Evolutionary conservation across 1,140 invertebrate species (phyloP), one percentile per base, ranked within the genome.

Genomic region (Trachymyrmex septentrionalis): DNA sequence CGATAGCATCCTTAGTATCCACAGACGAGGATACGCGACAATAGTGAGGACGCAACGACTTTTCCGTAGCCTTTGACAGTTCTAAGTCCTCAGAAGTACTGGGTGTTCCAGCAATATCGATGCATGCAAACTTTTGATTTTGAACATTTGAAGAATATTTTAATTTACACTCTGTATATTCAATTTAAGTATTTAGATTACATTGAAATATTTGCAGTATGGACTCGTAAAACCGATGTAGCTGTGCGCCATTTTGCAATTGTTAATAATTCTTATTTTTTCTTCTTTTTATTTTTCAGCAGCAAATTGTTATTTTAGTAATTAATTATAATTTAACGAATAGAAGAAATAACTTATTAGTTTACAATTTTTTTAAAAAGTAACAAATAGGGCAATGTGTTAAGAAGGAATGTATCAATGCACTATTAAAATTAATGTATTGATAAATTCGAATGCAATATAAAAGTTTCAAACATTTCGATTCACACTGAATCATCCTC

Each of bases 31-130:
- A 90, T 73, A 75, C 84, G 69, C 87, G 72, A 94, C 93, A 94
- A 94, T 94, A 75, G 92, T 72, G 64, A 75, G 77, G 73, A 91
- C 88, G 85, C 91, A 91, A 93, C 92, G 93, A 93, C 92, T 93
- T 93, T 93, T 92, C 90, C 86, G 81, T 84, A 66, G 92, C 87
- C 92, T 93, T 93, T 93, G 90, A 90, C 87, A 87, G 72, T 85
- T 71, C 81, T 57, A 48, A 85, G 63, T 34, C 1, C 38, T 44
- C 21, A 63, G n/a, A 27, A 34, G 44, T 77, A 85, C 44, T 66
- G 69, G 67, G 80, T 73, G 80, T 84, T 48, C 16, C 55, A 48
- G 27, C 19, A 34, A 61, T 50, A 61, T n/a, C 19, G 19, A 48
- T 3, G 38, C 24, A 14, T 44, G 19, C 4, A 59, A 71, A 24